These are phyloP conservation scores for Protophormia terraenovae DNA, from an alignment of 2,888 invertebrate species.

Conservation along the genomic window DNA sequence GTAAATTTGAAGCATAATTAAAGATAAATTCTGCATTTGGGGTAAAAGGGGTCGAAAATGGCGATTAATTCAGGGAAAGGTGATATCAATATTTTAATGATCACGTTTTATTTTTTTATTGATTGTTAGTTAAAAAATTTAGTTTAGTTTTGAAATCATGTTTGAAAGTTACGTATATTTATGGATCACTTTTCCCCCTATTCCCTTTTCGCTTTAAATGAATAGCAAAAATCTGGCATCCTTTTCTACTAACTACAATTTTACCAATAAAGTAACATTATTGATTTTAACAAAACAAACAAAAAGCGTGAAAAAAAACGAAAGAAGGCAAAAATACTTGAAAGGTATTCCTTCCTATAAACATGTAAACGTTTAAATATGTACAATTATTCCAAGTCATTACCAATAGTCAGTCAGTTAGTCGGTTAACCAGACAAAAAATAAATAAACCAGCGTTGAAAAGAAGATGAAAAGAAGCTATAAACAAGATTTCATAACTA, in stretches of 20 bases:
- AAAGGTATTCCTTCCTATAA: conserved; percentile 31
- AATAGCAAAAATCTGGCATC: neutral
- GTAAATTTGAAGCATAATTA: no score
- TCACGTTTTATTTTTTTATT: no score
- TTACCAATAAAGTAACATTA: conserved; percentile 34
- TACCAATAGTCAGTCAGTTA: conserved; percentile 10
- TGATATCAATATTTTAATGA: no score
- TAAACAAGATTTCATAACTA: conserved; percentile 44
- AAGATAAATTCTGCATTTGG: no score
- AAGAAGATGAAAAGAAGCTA: neutral
- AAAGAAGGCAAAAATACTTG: neutral
- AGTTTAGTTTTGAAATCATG: no score
- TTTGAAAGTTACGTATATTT: no score
- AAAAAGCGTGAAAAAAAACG: neutral
- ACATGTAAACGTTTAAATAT: conserved; percentile 40
- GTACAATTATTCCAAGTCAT: conserved; percentile 2
- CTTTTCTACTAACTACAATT: neutral
- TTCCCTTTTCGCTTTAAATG: neutral
- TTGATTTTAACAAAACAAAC: conserved; percentile 49
- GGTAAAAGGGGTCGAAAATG: no score
- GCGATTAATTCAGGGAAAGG: no score
- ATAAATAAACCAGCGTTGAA: neutral
- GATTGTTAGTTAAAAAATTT: no score
- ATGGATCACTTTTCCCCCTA: no score
- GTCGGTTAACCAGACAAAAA: neutral